Percentiles rank a stretch among this genome's conserved stretches.
Evolutionary conservation across 2,113 vertebrate genomes (phyloP).

Genomic region (Podiceps cristatus): DNA sequence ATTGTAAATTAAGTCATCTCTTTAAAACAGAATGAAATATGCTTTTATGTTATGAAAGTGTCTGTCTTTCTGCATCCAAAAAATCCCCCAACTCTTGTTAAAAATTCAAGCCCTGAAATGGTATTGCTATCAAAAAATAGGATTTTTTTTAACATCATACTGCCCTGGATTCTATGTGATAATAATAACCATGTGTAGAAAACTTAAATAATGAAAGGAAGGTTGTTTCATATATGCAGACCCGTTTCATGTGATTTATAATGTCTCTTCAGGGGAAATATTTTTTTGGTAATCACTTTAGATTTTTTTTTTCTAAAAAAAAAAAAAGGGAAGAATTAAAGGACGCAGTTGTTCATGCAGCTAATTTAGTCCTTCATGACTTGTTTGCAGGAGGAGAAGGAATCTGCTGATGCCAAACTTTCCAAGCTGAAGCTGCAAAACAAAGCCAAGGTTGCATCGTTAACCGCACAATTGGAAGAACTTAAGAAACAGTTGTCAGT

Average conservation of each 20-base stretch:
- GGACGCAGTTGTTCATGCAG: neutral
- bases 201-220: neutral
- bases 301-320: neutral
- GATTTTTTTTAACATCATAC: neutral
- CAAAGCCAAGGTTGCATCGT: conserved; percentile 88
- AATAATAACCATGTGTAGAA: neutral
- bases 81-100: neutral
- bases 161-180: neutral
- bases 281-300: neutral
- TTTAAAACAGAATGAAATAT: neutral
- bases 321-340: neutral
- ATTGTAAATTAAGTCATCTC: neutral
- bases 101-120: neutral
- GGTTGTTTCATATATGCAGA: neutral
- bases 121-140: neutral
- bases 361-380: neutral
- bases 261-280: neutral
- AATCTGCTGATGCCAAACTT: conserved; percentile 83
- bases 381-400: conserved; percentile 82
- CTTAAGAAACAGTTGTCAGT: conserved; percentile 79
- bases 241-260: neutral
- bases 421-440: conserved; percentile 90
- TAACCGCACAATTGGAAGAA: conserved; percentile 86
- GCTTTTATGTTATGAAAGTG: neutral
- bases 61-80: neutral